Base-by-base conservation (phyloP, 2,113 vertebrate genomes). In the Equus przewalskii region DNA sequence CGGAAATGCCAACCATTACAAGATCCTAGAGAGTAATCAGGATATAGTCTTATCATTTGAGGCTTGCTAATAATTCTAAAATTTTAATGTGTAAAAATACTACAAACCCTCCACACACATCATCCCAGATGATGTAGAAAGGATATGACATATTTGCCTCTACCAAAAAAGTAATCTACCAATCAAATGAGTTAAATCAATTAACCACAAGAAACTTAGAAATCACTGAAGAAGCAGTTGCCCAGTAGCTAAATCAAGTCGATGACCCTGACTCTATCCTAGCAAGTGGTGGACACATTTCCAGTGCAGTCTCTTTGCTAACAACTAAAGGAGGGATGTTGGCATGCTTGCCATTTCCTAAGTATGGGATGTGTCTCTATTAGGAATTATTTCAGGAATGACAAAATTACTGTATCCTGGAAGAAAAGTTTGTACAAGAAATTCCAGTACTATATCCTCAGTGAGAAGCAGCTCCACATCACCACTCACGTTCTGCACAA, bases 1-100 rank as follows among this genome's bases (percentile, higher is more conserved):
- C 99, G 99, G 98, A 99, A 99, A 98, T 99, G 99, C 99, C 99
- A 99, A 90, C 99, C 99, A 98, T 99, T 99, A 97, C 99, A 99
- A 91, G 98, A 98, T 84, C 99, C 99, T 99, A 98, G 49, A 49
- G 95, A 97, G 84, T 18, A 97, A 97, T 88, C 70, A 96, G 96
- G 76, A 98, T 88, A 98, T 28, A 97, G 33, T 95, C 87, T 92
- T 95, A 90, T 97, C 95, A 98, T 89, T 96, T 92, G 69, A 97
- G 56, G 89, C 89, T 95, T 90, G 83, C 95, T 94, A 72, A 33
- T 36, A 86, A 91, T 92, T 91, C 79, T 83, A 60, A 92, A 69
- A 97, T 51, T 84, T 93, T 96, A 86, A 94, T 82, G 78, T 90
- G 44, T 89, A 96, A 95, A 97, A 97, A 92, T n/a, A 92, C 58